A percentile compares a stretch with the other conserved stretches of the same genome.
Conservation (phyloP, 2,888 invertebrate genomes). For the Lepidochrysops patricia region DNA sequence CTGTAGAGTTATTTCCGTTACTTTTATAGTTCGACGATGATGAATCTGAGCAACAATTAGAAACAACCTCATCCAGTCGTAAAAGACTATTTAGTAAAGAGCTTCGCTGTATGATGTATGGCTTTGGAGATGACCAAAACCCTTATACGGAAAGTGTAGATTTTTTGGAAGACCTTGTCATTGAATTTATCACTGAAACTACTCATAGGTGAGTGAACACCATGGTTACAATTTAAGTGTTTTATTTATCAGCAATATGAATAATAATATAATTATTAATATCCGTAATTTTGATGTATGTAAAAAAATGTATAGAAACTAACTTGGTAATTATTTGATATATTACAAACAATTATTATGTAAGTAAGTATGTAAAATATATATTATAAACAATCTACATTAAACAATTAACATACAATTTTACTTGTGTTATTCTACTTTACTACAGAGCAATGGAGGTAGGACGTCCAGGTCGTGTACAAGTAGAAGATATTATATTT, state of each 20-base stretch:
- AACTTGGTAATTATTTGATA: too few relatives aligned
- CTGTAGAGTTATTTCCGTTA: background rate
- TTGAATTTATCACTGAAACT: constrained; percentile 97
- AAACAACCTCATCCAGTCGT: constrained; percentile 80
- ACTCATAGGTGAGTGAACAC: constrained; percentile 89
- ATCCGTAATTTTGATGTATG: too few relatives aligned
- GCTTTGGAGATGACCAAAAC: constrained; percentile 99
- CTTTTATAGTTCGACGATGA: constrained; percentile 76
- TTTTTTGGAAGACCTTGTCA: constrained; percentile 95
- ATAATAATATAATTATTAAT: too few relatives aligned
- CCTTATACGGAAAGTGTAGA: constrained; percentile 99
- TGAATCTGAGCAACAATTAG: constrained; percentile 80
- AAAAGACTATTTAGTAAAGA: constrained; percentile 94
- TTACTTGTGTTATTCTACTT: constrained; percentile 24
- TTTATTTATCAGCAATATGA: too few relatives aligned
- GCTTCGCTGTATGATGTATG: constrained; percentile 98
- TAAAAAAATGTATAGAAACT: too few relatives aligned
- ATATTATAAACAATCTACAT: too few relatives aligned
- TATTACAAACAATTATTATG: too few relatives aligned
- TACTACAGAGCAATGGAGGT: constrained; percentile 92
- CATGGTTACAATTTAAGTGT: too few relatives aligned
- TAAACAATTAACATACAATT: too few relatives aligned
- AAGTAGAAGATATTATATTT: constrained; percentile 98
- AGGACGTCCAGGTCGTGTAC: constrained; percentile 95
- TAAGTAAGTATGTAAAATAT: too few relatives aligned